Conservation (phyloP, 2,113 vertebrate genomes). For the Procavia capensis region DNA sequence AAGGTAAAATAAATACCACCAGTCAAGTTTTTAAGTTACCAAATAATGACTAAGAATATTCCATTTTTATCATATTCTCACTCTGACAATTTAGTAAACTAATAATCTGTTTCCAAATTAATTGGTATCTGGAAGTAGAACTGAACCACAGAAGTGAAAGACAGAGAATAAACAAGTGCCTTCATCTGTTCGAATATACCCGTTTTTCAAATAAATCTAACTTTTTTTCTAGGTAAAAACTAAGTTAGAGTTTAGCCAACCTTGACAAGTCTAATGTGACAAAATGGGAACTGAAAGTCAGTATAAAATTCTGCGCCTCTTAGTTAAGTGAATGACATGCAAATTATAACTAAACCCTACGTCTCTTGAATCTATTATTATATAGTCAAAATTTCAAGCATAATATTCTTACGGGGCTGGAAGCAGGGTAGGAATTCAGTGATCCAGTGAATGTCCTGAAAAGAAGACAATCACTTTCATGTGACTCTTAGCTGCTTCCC, state of each 20-base stretch:
- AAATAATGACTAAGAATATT: conserved; percentile 1
- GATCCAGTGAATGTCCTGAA: conserved; percentile 67
- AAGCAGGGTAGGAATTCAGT: conserved; percentile 51
- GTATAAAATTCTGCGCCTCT: conserved; percentile 67
- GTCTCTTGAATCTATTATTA: conserved; percentile 80
- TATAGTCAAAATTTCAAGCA: conserved; percentile 78
- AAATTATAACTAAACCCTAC: conserved; percentile 77
- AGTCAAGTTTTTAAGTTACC: neutral
- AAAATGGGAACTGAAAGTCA: conserved; percentile 74
- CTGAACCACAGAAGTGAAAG: conserved; percentile 15
- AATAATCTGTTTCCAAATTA: conserved; percentile 4
- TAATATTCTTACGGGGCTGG: conserved; percentile 60
- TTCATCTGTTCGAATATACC: conserved; percentile 46
- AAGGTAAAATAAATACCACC: conserved; percentile 37
- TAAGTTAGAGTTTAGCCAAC: conserved; percentile 76
- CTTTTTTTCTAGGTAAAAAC: conserved; percentile 58
- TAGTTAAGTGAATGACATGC: conserved; percentile 77
- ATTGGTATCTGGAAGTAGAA: neutral
- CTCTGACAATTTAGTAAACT: neutral
- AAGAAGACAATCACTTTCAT: conserved; percentile 70
- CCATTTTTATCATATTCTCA: neutral
- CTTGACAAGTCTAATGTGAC: conserved; percentile 74
- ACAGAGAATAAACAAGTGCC: neutral
- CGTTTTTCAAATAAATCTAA: conserved; percentile 71
- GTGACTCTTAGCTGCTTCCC: conserved; percentile 61